A percentile compares a stretch with the other conserved stretches of the same genome.
Evolutionary conservation across 2,888 invertebrate genomes (phyloP).

Genomic region (Cheilosia variabilis): DNA sequence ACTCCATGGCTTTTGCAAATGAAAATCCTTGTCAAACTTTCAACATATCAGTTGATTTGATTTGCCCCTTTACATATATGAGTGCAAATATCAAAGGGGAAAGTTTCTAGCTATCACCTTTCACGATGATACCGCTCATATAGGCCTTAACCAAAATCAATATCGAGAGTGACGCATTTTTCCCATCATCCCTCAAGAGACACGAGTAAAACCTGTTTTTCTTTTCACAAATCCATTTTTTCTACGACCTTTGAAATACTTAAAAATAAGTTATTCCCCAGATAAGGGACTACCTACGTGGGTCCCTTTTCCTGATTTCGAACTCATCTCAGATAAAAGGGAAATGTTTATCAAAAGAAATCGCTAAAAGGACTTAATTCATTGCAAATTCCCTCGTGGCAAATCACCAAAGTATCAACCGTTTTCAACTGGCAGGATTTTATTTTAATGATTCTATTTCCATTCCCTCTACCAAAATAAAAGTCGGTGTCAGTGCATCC

Average conservation of each 20-base stretch:
- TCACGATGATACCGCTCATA: too few species aligned
- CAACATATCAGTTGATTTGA: too few species aligned
- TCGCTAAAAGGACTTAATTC: slow-evolving; percentile 39
- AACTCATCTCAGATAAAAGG: slow-evolving; percentile 13
- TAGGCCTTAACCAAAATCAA: too few species aligned
- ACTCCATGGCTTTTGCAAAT: too few species aligned
- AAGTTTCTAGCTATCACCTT: too few species aligned
- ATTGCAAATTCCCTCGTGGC: slow-evolving; percentile 23
- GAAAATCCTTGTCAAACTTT: too few species aligned
- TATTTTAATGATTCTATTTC: background rate
- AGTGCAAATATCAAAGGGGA: too few species aligned
- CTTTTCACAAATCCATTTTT: background rate
- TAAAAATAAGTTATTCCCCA: background rate
- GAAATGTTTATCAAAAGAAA: slow-evolving; percentile 45
- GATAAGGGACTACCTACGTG: background rate
- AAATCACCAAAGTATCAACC: slow-evolving; percentile 37
- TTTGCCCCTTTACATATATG: too few species aligned
- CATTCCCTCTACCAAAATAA: background rate
- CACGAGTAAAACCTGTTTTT: too few species aligned
- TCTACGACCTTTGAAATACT: background rate
- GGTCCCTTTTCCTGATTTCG: background rate
- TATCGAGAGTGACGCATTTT: too few species aligned
- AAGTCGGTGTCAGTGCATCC: background rate
- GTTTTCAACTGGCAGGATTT: slow-evolving; percentile 36
- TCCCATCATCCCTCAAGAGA: too few species aligned